Conservation (phyloP, 2,888 invertebrate genomes). For the Synanthedon myopaeformis region DNA sequence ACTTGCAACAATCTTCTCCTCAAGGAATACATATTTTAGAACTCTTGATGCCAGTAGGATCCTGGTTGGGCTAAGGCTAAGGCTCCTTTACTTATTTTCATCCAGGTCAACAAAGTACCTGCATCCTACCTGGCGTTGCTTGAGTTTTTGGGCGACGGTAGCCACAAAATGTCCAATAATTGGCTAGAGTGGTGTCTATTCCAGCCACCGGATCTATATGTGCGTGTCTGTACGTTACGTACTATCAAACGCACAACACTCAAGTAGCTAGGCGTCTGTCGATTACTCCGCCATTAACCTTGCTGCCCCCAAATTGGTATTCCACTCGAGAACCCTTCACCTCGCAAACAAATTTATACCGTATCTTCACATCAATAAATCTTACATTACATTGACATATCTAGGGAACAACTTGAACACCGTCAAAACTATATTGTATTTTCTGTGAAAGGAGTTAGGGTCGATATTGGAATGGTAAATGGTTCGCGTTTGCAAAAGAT, state of each 20-base stretch:
- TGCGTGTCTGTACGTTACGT: no score
- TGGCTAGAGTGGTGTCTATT: no score
- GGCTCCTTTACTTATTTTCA: no score
- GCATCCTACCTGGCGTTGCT: no score
- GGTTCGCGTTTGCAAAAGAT: conserved; percentile 13
- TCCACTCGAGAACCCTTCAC: conserved; percentile 23
- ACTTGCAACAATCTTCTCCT: no score
- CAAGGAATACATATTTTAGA: no score
- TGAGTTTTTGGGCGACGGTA: no score
- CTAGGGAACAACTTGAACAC: background rate
- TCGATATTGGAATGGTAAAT: conserved; percentile 15
- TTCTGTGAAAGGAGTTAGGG: conserved; percentile 7
- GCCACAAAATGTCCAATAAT: no score
- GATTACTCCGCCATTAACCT: conserved; percentile 59
- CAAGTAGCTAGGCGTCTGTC: conserved; percentile 35
- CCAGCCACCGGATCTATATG: no score
- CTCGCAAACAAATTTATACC: conserved; percentile 11
- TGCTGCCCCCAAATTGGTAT: conserved; percentile 32
- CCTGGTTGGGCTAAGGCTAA: no score
- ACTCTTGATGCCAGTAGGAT: no score
- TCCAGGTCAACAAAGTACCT: no score
- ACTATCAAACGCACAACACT: conserved; percentile 41
- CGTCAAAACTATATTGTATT: background rate
- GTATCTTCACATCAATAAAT: background rate
- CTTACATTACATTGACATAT: background rate